phyloP scores from a whole-genome alignment of 2,113 vertebrate genomes.

The Apaloderma vittatum region DNA sequence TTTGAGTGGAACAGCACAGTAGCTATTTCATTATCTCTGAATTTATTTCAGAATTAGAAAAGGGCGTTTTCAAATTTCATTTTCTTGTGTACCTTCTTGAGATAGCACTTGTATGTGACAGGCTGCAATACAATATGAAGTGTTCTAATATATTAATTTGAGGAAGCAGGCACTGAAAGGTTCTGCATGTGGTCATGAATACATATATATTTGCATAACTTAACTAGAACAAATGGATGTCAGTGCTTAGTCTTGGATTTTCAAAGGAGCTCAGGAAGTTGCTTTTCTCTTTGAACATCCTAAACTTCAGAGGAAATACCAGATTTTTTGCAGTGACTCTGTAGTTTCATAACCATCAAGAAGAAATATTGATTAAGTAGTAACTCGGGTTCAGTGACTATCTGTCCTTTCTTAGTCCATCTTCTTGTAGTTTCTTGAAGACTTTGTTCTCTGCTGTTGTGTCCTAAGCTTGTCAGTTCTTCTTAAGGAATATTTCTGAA shows the following conservation, averaged over 20 bases:
- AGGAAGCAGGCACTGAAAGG: background rate
- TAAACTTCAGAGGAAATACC: background rate
- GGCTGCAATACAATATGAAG: background rate
- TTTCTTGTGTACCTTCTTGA: constrained; percentile 27
- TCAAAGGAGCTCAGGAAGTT: background rate
- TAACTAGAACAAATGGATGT: constrained; percentile 33
- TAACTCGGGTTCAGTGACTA: background rate
- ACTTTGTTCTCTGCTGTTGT: background rate
- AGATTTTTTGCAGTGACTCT: background rate
- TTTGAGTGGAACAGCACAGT: background rate
- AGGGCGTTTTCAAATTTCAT: background rate
- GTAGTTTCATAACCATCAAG: background rate
- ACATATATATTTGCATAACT: constrained; percentile 12
- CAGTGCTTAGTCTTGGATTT: background rate
- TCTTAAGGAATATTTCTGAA: background rate
- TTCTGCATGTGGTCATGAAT: constrained; percentile 14
- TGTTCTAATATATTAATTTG: constrained; percentile 39
- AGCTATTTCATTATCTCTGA: constrained; percentile 30
- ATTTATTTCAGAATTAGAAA: constrained; percentile 31
- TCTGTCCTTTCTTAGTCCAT: background rate
- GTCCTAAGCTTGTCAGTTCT: background rate
- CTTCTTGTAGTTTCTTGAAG: background rate
- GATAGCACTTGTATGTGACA: background rate
- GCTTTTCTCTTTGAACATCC: constrained; percentile 8
- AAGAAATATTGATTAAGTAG: background rate